A percentile compares a stretch with the other conserved stretches of the same genome.
phyloP scores from a whole-genome alignment of 1,140 invertebrate genomes.

The Camponotus pennsylvanicus region DNA sequence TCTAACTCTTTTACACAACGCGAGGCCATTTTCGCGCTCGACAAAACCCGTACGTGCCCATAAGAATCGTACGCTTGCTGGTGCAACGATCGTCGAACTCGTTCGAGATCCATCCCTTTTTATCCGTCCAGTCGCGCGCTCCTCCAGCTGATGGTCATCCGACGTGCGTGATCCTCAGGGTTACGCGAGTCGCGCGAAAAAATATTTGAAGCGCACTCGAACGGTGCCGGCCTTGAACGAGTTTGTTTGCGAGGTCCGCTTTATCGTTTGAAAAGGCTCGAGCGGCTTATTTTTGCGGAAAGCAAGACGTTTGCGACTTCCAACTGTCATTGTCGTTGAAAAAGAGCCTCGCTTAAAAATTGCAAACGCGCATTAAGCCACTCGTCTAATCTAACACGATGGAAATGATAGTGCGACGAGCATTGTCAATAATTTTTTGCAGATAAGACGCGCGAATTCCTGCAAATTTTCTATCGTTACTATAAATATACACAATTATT shows the following conservation, averaged over 20 bases:
- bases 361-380: conserved; percentile 1
- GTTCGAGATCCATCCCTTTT: conserved; percentile 31
- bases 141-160: conserved; percentile 49
- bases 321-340: conserved; percentile 19
- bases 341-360: conserved; percentile 23
- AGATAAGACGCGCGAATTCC: neutral
- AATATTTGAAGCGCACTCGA: conserved; percentile 80
- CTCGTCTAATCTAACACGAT: conserved; percentile 38
- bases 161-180: conserved; percentile 60
- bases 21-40: conserved; percentile 18
- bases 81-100: conserved; percentile 41
- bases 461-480: neutral
- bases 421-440: conserved; percentile 38
- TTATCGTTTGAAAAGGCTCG: conserved; percentile 72
- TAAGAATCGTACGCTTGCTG: conserved; percentile 25
- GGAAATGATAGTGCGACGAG: neutral
- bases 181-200: conserved; percentile 75
- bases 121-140: conserved; percentile 30
- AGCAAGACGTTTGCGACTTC: conserved; percentile 4
- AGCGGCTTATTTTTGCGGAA: conserved; percentile 62
- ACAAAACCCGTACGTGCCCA: conserved; percentile 30
- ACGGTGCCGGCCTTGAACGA: conserved; percentile 75
- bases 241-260: conserved; percentile 78
- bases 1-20: too few relatives aligned
- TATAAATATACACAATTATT: neutral